A percentile compares a stretch with the other conserved stretches of the same genome.
Conservation (phyloP, 2,113 vertebrate species). For the Salvator merianae region DNA sequence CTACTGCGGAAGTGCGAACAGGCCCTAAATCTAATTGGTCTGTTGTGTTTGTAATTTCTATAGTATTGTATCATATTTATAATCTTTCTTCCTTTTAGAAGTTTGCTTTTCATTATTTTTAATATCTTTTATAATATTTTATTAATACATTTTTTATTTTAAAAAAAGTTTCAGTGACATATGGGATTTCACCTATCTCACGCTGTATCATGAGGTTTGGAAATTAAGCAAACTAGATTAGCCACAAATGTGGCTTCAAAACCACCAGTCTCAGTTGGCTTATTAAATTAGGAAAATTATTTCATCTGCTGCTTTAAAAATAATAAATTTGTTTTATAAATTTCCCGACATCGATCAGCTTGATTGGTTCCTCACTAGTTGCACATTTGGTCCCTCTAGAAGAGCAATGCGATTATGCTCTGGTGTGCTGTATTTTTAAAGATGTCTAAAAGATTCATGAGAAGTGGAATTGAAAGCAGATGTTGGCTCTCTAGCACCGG, state of each 20-base stretch:
- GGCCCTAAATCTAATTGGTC: too few relatives aligned
- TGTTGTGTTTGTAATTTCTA: too few relatives aligned
- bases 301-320: constrained; percentile 29
- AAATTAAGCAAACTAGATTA: neutral
- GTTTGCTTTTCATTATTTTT: too few relatives aligned
- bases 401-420: neutral
- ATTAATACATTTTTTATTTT: too few relatives aligned
- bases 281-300: neutral
- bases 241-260: neutral
- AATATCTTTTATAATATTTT: too few relatives aligned
- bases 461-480: constrained; percentile 27
- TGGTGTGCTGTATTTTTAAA: constrained; percentile 31
- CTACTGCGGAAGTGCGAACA: too few relatives aligned
- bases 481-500: neutral
- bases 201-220: neutral
- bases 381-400: constrained; percentile 27
- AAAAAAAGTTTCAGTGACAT: too few relatives aligned
- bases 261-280: neutral
- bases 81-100: too few relatives aligned
- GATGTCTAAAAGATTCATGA: constrained; percentile 17
- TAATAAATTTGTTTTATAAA: constrained; percentile 45
- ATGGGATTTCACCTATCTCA: neutral
- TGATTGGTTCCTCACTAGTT: constrained; percentile 38
- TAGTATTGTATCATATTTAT: too few relatives aligned
- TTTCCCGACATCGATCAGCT: constrained; percentile 27